These are phyloP conservation scores for Euwallacea similis DNA, from an alignment of 1,140 invertebrate genomes.

Conservation along the genomic window DNA sequence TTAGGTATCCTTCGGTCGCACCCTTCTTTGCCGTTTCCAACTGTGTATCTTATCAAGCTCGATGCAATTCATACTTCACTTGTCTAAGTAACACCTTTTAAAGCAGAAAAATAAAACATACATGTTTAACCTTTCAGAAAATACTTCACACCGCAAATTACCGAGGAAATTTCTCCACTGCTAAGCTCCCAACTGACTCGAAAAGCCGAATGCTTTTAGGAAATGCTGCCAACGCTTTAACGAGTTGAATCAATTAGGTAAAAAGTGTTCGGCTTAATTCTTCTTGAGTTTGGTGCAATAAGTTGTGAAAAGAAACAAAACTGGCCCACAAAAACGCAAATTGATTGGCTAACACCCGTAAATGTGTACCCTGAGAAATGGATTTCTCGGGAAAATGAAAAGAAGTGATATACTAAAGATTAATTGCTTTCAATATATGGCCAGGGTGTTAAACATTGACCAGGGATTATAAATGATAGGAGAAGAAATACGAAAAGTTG, in stretches of 20 bases:
- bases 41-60: too few relatives aligned
- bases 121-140: not conserved
- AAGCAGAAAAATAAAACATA: not conserved
- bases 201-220: not conserved
- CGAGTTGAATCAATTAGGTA: constrained; percentile 12
- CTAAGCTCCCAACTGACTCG: not conserved
- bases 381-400: not conserved
- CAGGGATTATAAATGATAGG: too few relatives aligned
- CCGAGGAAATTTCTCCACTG: not conserved
- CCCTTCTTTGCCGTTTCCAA: too few relatives aligned
- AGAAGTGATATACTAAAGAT: not conserved
- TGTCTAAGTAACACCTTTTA: not conserved
- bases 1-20: too few relatives aligned
- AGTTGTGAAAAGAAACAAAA: too few relatives aligned
- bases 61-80: too few relatives aligned
- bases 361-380: not conserved
- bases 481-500: too few relatives aligned
- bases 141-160: constrained; percentile 11
- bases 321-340: not conserved
- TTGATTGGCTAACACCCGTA: not conserved
- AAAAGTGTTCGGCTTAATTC: too few relatives aligned
- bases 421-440: too few relatives aligned
- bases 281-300: too few relatives aligned
- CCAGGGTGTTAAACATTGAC: too few relatives aligned
- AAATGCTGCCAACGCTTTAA: constrained; percentile 20